A percentile compares a stretch with the other conserved stretches of the same genome.
phyloP scores from a whole-genome alignment of 2,797 vertebrate genomes.

The Neomorphus geoffroyi region DNA sequence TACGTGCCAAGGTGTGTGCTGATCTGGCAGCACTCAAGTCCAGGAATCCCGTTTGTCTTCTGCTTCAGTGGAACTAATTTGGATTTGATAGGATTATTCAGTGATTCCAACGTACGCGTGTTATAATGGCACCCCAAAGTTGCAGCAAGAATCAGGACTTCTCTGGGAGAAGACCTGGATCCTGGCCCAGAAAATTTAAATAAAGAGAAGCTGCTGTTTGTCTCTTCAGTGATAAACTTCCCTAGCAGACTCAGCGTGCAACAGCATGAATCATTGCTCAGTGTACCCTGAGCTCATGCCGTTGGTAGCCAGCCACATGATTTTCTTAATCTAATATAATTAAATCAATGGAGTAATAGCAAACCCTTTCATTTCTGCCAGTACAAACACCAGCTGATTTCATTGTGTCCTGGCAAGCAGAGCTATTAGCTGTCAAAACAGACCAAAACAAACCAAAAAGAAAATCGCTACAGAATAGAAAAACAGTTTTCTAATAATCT shows the following conservation, averaged over 20 bases:
- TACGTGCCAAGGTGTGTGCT: conserved; percentile 19
- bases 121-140: background rate
- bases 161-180: background rate
- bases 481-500: background rate
- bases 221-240: background rate
- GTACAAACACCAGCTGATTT: conserved; percentile 12
- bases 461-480: background rate
- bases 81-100: background rate
- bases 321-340: conserved; percentile 21
- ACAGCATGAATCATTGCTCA: background rate
- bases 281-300: conserved; percentile 12
- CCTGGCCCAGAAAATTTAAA: background rate
- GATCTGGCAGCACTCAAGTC: background rate
- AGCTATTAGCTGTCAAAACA: background rate
- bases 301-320: background rate
- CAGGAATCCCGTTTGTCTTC: background rate
- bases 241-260: background rate
- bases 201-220: background rate
- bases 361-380: background rate
- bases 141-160: background rate
- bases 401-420: background rate
- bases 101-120: fast-evolving
- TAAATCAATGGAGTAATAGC: conserved; percentile 27
- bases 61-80: background rate
- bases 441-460: background rate